Percentiles rank a stretch among this genome's conserved stretches.
Conservation (phyloP, 1,140 invertebrate genomes). For the Nebria ingens region DNA sequence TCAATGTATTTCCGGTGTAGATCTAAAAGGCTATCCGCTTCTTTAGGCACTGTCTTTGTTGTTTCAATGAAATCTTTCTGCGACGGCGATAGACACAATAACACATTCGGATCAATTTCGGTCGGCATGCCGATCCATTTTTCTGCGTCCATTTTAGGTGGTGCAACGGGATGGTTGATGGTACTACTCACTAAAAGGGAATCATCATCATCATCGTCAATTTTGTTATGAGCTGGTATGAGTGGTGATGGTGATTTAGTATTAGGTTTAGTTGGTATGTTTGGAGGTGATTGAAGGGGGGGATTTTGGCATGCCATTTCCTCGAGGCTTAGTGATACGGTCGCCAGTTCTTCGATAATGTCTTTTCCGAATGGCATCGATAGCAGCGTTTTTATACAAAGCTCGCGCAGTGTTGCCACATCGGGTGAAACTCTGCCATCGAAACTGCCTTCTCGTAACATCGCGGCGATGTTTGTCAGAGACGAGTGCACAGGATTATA, state of each 20-base stretch:
- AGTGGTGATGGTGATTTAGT: slow-evolving; percentile 23
- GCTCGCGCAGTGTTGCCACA: slow-evolving; percentile 35
- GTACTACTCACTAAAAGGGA: slow-evolving; percentile 22
- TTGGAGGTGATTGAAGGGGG: background rate
- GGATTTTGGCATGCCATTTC: slow-evolving; percentile 29
- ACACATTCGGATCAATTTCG: slow-evolving; percentile 42
- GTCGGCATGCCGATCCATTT: slow-evolving; percentile 49
- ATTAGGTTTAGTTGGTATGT: slow-evolving; percentile 11
- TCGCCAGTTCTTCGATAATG: slow-evolving; percentile 53
- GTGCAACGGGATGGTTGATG: slow-evolving; percentile 24
- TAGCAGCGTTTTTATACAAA: slow-evolving; percentile 51
- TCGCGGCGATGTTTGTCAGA: slow-evolving; percentile 30
- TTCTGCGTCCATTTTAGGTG: slow-evolving; percentile 34
- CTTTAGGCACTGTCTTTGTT: slow-evolving; percentile 36
- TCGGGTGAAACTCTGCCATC: slow-evolving; percentile 16
- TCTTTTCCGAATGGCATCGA: slow-evolving; percentile 52
- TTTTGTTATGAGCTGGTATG: slow-evolving; percentile 16
- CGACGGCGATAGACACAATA: slow-evolving; percentile 60
- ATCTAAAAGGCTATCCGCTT: slow-evolving; percentile 50
- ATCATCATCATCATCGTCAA: slow-evolving; percentile 12
- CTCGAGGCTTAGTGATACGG: slow-evolving; percentile 47
- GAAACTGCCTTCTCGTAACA: slow-evolving; percentile 28
- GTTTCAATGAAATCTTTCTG: slow-evolving; percentile 46
- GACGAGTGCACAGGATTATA: slow-evolving; percentile 34
- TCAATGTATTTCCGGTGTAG: slow-evolving; percentile 57